Evolutionary conservation across 2,797 vertebrate species (phyloP), one percentile per base, ranked within the genome.

Genomic region (Tiaroga cobitis): DNA sequence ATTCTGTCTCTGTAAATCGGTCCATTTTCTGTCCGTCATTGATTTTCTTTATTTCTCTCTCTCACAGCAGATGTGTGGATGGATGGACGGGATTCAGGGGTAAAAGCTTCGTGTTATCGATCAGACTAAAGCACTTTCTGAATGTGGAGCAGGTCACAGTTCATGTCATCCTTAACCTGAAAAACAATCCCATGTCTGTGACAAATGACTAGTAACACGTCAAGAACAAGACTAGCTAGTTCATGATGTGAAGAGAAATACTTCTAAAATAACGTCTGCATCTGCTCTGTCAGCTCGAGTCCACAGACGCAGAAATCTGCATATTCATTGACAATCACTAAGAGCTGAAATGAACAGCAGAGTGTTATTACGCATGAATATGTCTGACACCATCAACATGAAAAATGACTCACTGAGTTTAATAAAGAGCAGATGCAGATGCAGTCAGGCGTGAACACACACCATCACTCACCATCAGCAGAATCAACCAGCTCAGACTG

Each of bases 321-420:
- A 94, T 94, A 93, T 92, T 93, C 93, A 93, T 93, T 90, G 91
- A 90, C 92, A 91, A 92, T 94, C 92, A 93, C 91, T 91, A 91
- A 92, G 90, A 92, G 84, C 83, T 34, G 69, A 86, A 90, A 46
- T 46, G 21, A n/a, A 78, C 29, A 91, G 87, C 86, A 87, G 88
- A 82, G 89, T 34, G 70, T 90, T 86, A 93, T 94, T 93, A 94
- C 94, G 91, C 93, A 92, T 93, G 90, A 93, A 91, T 91, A 92
- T 89, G 88, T 90, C 92, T 89, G 92, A 91, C 83, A 70, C 88
- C 73, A 89, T 92, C 91, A 89, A 92, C 91, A 91, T 93, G 87
- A 94, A 93, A 88, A 87, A 85, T 86, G 87, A 85, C 85, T 90
- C 81, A 5, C 16, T 83, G 83, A 88, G 92, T 88, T 87, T 91